phyloP scores from a whole-genome alignment of 1,140 invertebrate genomes.

The Rhyacophila brunnea region DNA sequence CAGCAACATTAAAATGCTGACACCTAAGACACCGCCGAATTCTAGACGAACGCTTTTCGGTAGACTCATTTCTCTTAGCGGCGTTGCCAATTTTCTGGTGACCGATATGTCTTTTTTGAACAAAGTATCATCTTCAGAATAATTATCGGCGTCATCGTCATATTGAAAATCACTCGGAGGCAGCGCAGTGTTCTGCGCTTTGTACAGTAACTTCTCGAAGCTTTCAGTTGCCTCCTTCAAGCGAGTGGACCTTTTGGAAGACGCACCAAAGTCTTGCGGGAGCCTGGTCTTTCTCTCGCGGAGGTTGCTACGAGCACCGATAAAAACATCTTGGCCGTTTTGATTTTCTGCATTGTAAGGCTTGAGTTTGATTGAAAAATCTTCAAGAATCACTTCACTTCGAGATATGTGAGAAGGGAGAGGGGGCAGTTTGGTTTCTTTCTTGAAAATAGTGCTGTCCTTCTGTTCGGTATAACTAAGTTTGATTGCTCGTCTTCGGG shows the following conservation, averaged over 20 bases:
- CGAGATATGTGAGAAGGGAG: not conserved
- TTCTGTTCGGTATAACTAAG: not conserved
- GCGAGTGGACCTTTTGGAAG: constrained; percentile 9
- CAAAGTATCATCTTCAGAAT: constrained; percentile 28
- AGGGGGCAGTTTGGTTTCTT: not conserved
- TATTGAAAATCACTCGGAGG: constrained; percentile 28
- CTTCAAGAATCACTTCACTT: constrained; percentile 2
- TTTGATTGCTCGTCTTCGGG: constrained; percentile 12
- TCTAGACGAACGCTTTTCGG: not conserved
- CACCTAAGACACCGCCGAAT: constrained; percentile 4
- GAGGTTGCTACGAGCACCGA: not conserved
- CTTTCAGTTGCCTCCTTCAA: constrained; percentile 8
- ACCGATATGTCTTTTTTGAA: constrained; percentile 8
- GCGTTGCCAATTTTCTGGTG: constrained; percentile 25
- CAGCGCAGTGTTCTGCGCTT: constrained; percentile 23
- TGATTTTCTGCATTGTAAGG: not conserved
- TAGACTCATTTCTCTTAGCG: constrained; percentile 9
- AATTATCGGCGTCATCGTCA: constrained; percentile 14
- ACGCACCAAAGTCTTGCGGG: not conserved
- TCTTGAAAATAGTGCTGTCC: not conserved
- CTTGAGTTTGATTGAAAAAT: constrained; percentile 2
- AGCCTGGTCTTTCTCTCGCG: constrained; percentile 5
- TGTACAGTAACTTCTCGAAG: constrained; percentile 14
- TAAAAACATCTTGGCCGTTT: constrained; percentile 7
- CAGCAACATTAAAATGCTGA: constrained; percentile 3